These are phyloP conservation scores for Microctonus aethiopoides DNA, from an alignment of 2,888 invertebrate species.

Conservation along the genomic window DNA sequence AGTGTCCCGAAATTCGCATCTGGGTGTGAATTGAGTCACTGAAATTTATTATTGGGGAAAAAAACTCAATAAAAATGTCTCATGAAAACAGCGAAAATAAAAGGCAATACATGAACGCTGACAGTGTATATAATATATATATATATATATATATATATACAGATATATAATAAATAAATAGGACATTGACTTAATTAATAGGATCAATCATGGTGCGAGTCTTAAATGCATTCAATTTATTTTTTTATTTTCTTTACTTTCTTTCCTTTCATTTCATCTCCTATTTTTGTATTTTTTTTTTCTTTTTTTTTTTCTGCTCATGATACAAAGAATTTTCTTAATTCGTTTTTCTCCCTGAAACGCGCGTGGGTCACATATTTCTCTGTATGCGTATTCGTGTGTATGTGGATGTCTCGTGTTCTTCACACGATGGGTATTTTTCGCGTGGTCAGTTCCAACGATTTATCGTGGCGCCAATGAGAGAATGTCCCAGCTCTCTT, in stretches of 20 bases:
- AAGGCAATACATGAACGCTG: constrained; percentile 1
- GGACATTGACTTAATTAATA: constrained; percentile 20
- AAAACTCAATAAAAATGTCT: constrained; percentile 33
- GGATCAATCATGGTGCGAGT: constrained; percentile 20
- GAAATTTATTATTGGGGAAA: constrained; percentile 30
- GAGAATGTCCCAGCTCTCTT: constrained; percentile 40
- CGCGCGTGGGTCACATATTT: background rate
- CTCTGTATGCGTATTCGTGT: background rate
- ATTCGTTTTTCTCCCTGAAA: constrained; percentile 13
- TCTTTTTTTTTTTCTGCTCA: background rate
- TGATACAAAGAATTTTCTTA: constrained; percentile 30
- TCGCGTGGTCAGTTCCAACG: constrained; percentile 32
- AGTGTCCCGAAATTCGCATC: constrained; percentile 18
- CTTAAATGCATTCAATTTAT: background rate
- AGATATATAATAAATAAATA: constrained; percentile 1
- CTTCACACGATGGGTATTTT: constrained; percentile 6
- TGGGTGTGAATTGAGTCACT: constrained; percentile 26
- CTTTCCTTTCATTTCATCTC: background rate
- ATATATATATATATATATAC: background rate
- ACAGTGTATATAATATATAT: too few species aligned
- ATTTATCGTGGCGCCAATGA: constrained; percentile 59
- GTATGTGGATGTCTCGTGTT: background rate
- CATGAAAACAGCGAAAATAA: constrained; percentile 25
- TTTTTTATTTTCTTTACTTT: background rate
- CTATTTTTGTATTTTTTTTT: constrained; percentile 13